These are phyloP conservation scores for Idaea aversata DNA, from an alignment of 2,888 invertebrate genomes.

Conservation along the genomic window DNA sequence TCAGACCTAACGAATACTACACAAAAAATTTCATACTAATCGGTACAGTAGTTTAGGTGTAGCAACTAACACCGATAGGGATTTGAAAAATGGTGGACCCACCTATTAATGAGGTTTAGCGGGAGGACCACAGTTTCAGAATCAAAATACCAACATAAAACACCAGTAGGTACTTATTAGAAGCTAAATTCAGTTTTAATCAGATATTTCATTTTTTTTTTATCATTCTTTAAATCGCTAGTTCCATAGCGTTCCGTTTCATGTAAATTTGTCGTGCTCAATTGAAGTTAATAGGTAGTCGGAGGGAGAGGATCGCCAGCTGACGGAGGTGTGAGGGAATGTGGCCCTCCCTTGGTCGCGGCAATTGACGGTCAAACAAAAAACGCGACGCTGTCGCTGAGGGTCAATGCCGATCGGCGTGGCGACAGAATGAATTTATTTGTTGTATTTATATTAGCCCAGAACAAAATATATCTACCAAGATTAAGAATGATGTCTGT, in stretches of 20 bases:
- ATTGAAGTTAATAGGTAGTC: slow-evolving; percentile 78
- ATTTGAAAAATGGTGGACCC: too few relatives aligned
- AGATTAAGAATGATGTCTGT: too few relatives aligned
- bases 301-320: slow-evolving; percentile 76
- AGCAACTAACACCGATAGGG: too few relatives aligned
- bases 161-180: too few relatives aligned
- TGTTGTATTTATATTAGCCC: neutral
- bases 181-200: too few relatives aligned
- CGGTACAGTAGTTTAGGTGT: too few relatives aligned
- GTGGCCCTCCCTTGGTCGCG: slow-evolving; percentile 55
- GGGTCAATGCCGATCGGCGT: slow-evolving; percentile 33
- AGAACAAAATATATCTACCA: slow-evolving; percentile 12
- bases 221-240: slow-evolving; percentile 24
- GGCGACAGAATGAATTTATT: slow-evolving; percentile 31
- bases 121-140: too few relatives aligned
- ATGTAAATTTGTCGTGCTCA: slow-evolving; percentile 80
- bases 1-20: too few relatives aligned
- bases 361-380: slow-evolving; percentile 70
- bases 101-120: too few relatives aligned
- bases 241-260: slow-evolving; percentile 47
- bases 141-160: too few relatives aligned
- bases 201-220: too few relatives aligned
- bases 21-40: too few relatives aligned
- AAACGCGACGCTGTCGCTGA: slow-evolving; percentile 30
- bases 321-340: slow-evolving; percentile 80